Conservation (phyloP, 2,888 invertebrate genomes). For the Phytoseiulus persimilis region DNA sequence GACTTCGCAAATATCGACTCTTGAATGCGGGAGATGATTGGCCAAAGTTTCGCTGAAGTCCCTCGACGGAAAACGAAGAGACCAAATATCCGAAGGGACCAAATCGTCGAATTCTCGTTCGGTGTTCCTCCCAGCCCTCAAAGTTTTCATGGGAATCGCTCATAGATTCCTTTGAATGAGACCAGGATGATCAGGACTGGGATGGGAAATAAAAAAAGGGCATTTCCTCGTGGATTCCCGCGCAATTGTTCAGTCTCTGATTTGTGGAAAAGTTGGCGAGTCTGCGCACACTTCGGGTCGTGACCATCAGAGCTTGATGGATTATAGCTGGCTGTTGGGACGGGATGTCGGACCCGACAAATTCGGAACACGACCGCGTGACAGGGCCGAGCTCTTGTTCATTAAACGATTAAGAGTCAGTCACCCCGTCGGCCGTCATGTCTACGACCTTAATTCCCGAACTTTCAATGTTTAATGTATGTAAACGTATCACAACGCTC, state of each 20-base stretch:
- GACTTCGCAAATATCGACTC: not conserved
- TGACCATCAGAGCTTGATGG: not conserved
- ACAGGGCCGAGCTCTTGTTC: not conserved
- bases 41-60: not conserved
- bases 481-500: not conserved
- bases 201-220: no score
- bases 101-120: no score
- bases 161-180: no score
- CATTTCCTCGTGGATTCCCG: no score
- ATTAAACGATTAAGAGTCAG: not conserved
- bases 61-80: not conserved
- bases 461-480: not conserved
- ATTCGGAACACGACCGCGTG: not conserved
- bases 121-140: no score
- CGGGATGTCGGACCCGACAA: not conserved
- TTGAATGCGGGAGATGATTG: not conserved
- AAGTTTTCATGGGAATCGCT: no score
- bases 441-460: not conserved
- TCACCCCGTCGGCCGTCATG: not conserved
- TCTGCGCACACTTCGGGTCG: not conserved
- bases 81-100: not conserved
- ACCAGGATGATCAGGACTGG: no score
- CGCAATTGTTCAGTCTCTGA: no score
- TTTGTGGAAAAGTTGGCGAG: not conserved
- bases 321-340: not conserved